Conservation (phyloP, 2,888 invertebrate genomes). For the Coenonympha glycerion region DNA sequence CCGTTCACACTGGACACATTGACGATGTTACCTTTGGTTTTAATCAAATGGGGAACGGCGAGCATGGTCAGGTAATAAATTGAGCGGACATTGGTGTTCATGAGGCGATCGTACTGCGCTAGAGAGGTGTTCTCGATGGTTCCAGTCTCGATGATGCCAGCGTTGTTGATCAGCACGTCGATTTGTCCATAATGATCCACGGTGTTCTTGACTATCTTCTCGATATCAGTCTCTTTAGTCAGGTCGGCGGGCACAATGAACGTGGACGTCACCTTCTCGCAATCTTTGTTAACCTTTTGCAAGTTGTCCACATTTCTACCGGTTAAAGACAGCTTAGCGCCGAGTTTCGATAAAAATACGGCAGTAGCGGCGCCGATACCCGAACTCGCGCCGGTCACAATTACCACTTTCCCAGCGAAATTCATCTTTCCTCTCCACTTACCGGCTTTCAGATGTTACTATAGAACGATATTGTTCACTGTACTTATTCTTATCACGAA, state of each 20-base stretch:
- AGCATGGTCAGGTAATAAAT: conserved; percentile 89
- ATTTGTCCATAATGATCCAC: conserved; percentile 84
- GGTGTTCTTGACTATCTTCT: conserved; percentile 82
- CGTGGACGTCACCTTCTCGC: conserved; percentile 60
- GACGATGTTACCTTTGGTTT: conserved; percentile 91
- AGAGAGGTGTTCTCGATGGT: conserved; percentile 89
- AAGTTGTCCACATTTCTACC: conserved; percentile 82
- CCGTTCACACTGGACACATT: conserved; percentile 98
- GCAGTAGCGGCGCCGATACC: conserved; percentile 91
- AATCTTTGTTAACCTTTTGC: conserved; percentile 58
- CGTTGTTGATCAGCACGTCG: conserved; percentile 92
- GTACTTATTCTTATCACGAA: conserved; percentile 25
- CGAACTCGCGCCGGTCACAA: conserved; percentile 88
- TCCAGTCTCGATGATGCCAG: conserved; percentile 88
- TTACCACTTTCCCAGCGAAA: conserved; percentile 83
- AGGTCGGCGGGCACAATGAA: conserved; percentile 82
- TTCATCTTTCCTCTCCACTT: conserved; percentile 47
- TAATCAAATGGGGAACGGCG: conserved; percentile 89
- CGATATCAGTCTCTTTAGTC: conserved; percentile 82
- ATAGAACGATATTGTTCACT: not conserved
- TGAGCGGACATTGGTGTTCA: conserved; percentile 92
- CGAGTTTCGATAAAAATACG: conserved; percentile 82
- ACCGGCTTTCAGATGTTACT: not conserved
- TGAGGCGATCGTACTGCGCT: conserved; percentile 91
- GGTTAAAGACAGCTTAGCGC: conserved; percentile 82